Base-by-base conservation (phyloP, 1,140 invertebrate genomes). In the Oscheius sp. region DNA sequence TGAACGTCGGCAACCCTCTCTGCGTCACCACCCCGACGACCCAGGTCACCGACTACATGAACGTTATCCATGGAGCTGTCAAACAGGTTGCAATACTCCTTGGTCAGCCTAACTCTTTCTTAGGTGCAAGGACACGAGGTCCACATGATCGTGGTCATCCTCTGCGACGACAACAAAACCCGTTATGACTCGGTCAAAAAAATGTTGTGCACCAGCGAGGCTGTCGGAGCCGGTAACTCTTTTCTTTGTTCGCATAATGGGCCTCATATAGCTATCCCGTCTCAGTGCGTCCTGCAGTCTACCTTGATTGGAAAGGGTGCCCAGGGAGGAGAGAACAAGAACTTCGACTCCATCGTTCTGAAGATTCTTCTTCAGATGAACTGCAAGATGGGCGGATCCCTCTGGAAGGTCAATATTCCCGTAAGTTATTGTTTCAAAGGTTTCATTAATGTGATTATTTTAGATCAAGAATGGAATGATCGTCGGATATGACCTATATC, bases 121-220 rank as follows among this genome's bases (percentile, higher is more conserved):
- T 52, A 4, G 20, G 32, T 35, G n/a, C 7, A 62, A 49, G 58
- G 70, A 15, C 35, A 55, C 18, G 15, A 65, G 26, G 49, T 58
- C 28, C 49, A 65, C 26, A 74, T 73, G 72, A 49, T 74, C 35
- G 72, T 74, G 26, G 59, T 74, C 1, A 34, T 74, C 15, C 31
- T 74, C 4, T 36, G 18, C 20, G 72, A 74, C 28, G 72, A 74
- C 55, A 74, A 74, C 62, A 74, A 74, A 28, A 74, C 72, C 7
- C 49, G 72, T 36, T 74, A 74, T 31, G 72, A 74, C 42, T 68
- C 68, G 38, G 49, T 74, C 46, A 74, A 74, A 34, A 74, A 74
- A 58, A 29, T 23, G 2, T 65, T 74, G 20, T 74, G 72, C 46
- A 58, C 38, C 26, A 23, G 13, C 23, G 18, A 63, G 10, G 7